Conservation (phyloP, 1,140 invertebrate species). For the Argopecten irradians region DNA sequence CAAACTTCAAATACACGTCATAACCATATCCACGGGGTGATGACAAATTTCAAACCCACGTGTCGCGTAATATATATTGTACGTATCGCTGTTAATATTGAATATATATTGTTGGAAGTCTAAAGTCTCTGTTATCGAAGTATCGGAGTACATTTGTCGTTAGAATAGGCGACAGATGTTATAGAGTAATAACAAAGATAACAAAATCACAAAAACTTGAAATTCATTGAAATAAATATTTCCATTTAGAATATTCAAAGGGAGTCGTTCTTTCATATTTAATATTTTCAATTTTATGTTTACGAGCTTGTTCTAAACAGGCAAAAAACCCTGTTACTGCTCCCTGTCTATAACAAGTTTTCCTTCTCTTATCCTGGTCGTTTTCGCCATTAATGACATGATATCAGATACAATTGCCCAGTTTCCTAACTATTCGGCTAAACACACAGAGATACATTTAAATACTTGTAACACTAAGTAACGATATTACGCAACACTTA, state of each 20-base stretch:
- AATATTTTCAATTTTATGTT: background rate
- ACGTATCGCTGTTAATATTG: too few relatives aligned
- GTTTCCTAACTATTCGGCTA: background rate
- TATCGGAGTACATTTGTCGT: background rate
- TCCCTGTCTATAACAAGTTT: background rate
- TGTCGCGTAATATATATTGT: too few relatives aligned
- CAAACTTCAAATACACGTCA: background rate
- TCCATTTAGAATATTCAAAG: background rate
- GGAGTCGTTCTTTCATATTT: background rate
- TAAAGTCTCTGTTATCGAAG: background rate
- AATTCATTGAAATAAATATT: background rate
- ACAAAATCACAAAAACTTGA: background rate
- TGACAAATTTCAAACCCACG: background rate
- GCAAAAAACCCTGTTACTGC: background rate
- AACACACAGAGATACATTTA: background rate
- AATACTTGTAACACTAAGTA: background rate
- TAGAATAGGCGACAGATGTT: background rate
- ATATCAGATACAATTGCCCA: background rate
- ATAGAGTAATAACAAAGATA: background rate
- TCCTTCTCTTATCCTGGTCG: background rate
- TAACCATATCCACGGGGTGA: background rate
- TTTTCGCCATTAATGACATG: background rate
- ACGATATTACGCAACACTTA: background rate
- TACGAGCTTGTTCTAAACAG: too few relatives aligned
- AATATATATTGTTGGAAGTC: too few relatives aligned